phyloP scores from a whole-genome alignment of 2,888 invertebrate species.

The Phragmatobia fuliginosa region DNA sequence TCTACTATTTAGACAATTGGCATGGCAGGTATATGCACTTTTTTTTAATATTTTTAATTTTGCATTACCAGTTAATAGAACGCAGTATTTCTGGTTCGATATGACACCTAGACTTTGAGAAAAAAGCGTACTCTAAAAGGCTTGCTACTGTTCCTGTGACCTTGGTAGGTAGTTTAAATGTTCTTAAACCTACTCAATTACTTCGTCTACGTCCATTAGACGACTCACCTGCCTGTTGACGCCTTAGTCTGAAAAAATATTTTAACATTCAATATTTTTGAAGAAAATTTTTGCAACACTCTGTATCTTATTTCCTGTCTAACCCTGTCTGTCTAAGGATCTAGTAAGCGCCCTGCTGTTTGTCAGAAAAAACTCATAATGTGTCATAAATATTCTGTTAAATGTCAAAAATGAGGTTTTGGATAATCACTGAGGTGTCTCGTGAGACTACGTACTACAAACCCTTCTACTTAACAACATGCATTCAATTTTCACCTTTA shows the following conservation, averaged over 20 bases:
- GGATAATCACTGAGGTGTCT: conserved; percentile 62
- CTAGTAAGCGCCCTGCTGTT: conserved; percentile 58
- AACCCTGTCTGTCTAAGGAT: conserved; percentile 54
- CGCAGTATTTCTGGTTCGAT: background rate
- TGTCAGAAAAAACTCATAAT: conserved; percentile 62
- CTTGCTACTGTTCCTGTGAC: background rate
- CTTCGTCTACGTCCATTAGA: no score
- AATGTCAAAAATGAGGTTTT: conserved; percentile 70
- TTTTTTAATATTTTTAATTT: no score
- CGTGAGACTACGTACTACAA: conserved; percentile 49
- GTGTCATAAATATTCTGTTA: conserved; percentile 77
- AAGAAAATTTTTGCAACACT: conserved; percentile 35
- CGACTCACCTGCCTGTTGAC: no score
- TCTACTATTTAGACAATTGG: no score
- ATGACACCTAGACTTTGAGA: background rate
- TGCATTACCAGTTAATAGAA: no score
- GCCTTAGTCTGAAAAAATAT: no score
- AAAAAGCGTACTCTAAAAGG: background rate
- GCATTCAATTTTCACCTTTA: conserved; percentile 30
- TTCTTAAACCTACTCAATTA: no score
- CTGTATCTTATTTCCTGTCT: conserved; percentile 59
- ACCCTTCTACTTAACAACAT: conserved; percentile 22
- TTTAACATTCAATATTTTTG: background rate
- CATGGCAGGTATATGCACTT: no score
- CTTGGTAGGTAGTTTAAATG: no score